Base-by-base conservation (phyloP, 1,140 invertebrate genomes). In the Mya arenaria region DNA sequence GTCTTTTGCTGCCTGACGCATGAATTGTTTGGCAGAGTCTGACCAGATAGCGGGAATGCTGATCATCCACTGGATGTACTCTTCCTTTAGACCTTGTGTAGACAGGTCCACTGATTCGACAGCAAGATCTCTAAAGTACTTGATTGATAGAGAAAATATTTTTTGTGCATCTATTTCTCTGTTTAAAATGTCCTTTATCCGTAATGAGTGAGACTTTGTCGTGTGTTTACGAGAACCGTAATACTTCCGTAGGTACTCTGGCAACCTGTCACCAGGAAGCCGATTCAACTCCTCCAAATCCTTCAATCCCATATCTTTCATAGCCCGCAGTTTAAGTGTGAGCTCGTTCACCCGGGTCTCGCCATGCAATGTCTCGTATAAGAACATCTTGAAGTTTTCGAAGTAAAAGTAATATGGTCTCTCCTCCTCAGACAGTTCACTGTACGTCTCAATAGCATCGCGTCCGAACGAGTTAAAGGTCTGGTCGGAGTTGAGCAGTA, bases 1-100 rank as follows among this genome's bases (percentile, higher is more conserved):
- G 52, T 74, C 36, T 19, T 52, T 25, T 10, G 82, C 82, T 13
- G 82, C 82, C 28, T 77, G 48, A 32, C 73, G n/a, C 39, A 75
- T 83, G 52, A 83, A 83, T 41, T 77, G 62, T 17, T 69, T 77
- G 17, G 73, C 44, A 23, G 37, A 56, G 30, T 78, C 82, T 23
- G 48, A 65, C 82, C 82, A 83, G 34, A 83, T 78, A 15, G 82
- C 82, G 34, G 82, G 82, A 23, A 83, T 55, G 10, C 62, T 83
- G 5, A 83, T 28, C 6, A 83, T 63, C 82, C 82, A 83, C 19
- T 58, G n/a, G 13, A 83, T 34, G 17, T 52, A 65, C 30, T 55
- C 56, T 36, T 44, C 6, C 39, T 17, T 25, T 3, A 4, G 34
- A n/a, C n/a, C 13, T 8, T 60, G 15, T 19, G 58, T 44, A 37